A percentile compares a stretch with the other conserved stretches of the same genome.
These are phyloP conservation scores for Diadophis punctatus DNA, from an alignment of 2,113 vertebrate species.

Conservation along the genomic window DNA sequence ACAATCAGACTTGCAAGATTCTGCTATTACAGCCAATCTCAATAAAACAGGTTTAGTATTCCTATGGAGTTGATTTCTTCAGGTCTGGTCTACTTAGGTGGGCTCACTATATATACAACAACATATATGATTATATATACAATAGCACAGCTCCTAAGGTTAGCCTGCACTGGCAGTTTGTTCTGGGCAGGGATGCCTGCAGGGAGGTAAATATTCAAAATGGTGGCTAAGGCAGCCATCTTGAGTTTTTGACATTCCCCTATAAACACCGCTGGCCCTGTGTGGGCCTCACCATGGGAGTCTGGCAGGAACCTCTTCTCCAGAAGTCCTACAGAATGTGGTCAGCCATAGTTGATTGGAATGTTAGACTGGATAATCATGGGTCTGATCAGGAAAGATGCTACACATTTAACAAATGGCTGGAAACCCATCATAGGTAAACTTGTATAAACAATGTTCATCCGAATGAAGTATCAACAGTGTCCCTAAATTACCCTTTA, in stretches of 20 bases:
- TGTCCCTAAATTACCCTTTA: neutral
- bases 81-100: neutral
- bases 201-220: neutral
- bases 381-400: neutral
- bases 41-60: neutral
- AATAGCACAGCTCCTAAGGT: neutral
- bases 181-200: neutral
- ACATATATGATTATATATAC: neutral
- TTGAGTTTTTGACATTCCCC: neutral
- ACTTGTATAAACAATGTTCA: neutral
- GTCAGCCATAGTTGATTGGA: neutral
- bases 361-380: neutral
- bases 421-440: neutral
- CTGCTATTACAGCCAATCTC: neutral
- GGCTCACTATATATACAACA: neutral
- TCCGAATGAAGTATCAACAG: neutral
- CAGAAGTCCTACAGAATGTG: neutral
- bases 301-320: neutral
- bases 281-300: neutral
- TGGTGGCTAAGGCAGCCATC: neutral
- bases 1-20: neutral
- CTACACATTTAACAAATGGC: neutral
- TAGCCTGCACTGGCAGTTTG: neutral
- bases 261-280: neutral
- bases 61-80: neutral